Conservation (phyloP, 1,140 invertebrate species). For the Pomacea maculata region DNA sequence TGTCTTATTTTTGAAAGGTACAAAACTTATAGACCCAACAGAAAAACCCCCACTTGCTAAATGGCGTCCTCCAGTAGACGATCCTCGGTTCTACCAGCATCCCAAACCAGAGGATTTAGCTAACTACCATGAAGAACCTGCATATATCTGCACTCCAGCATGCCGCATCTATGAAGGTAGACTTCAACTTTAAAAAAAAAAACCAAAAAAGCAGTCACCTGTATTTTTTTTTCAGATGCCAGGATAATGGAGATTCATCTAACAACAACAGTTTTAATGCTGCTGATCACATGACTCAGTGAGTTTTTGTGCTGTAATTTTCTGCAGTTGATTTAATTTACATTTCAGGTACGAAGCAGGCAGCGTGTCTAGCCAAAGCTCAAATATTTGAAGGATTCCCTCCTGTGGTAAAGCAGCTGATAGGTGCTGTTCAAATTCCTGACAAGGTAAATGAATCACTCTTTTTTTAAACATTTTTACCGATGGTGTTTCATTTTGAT, state of each 20-base stretch:
- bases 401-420: conserved; percentile 27
- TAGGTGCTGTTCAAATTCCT: conserved; percentile 33
- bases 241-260: not conserved
- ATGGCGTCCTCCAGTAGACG: conserved; percentile 30
- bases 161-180: conserved; percentile 28
- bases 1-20: conserved; percentile 15
- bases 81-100: conserved; percentile 23
- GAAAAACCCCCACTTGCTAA: not conserved
- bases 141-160: conserved; percentile 13
- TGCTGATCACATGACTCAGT: not conserved
- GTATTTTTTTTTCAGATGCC: no score
- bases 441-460: conserved; percentile 27
- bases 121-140: conserved; percentile 29
- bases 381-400: conserved; percentile 45
- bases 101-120: conserved; percentile 1
- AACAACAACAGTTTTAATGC: not conserved
- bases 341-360: conserved; percentile 44
- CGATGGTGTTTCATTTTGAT: no score
- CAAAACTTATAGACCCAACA: conserved; percentile 19
- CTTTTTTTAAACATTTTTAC: no score
- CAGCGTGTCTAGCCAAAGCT: conserved; percentile 45
- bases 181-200: no score
- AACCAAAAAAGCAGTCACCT: no score
- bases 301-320: not conserved
- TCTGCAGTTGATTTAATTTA: not conserved